Evolutionary conservation across 2,888 invertebrate species (phyloP).

Genomic region (Sphaerophoria taeniata): DNA sequence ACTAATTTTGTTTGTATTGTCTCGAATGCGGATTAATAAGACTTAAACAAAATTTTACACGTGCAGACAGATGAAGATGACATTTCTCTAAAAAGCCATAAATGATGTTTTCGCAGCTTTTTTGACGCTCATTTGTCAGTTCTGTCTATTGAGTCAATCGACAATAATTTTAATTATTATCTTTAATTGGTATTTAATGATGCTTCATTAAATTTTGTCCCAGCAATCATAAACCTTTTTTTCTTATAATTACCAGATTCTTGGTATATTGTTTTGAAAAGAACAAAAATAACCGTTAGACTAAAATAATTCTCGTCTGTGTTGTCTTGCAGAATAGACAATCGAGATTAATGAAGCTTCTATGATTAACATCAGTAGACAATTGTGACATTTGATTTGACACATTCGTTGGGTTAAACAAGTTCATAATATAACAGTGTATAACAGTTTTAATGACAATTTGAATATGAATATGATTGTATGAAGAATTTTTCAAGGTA

Average conservation of each 20-base stretch:
- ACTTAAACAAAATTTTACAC: neutral
- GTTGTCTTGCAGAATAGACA: neutral
- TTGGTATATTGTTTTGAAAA: neutral
- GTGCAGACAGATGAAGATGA: neutral
- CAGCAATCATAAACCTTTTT: neutral
- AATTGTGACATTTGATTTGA: too few relatives aligned
- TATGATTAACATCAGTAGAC: too few relatives aligned
- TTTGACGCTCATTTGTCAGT: neutral
- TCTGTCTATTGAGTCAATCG: neutral
- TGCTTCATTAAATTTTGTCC: neutral
- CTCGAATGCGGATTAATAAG: neutral
- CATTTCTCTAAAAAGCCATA: neutral
- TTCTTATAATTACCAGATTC: conserved; percentile 1
- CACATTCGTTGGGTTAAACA: too few relatives aligned
- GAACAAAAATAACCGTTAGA: conserved; percentile 5
- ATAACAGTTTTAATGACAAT: too few relatives aligned
- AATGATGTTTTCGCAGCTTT: conserved; percentile 17
- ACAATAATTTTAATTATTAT: neutral
- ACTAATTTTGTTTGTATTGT: neutral
- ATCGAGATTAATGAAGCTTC: neutral
- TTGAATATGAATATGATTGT: too few relatives aligned
- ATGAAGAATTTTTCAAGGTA: too few relatives aligned
- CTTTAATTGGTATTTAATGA: conserved; percentile 4
- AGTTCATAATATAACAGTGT: too few relatives aligned
- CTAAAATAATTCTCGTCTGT: neutral